Conservation (phyloP, 1,140 invertebrate species). For the Lepidurus apus region DNA sequence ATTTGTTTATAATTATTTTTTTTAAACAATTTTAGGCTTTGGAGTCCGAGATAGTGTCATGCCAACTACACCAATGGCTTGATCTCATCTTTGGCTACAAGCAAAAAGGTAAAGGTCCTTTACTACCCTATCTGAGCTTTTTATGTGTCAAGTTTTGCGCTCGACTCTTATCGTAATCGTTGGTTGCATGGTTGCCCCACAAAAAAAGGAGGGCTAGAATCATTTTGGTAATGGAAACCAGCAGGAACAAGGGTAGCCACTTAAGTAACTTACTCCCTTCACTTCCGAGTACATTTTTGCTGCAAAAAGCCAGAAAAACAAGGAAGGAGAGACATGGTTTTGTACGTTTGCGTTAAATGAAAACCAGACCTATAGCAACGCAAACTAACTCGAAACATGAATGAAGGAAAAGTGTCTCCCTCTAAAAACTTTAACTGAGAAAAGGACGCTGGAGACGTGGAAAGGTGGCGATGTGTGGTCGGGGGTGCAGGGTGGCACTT, state of each 20-base stretch:
- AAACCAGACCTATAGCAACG: background rate
- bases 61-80: conserved; percentile 99
- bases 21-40: conserved; percentile 67
- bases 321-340: background rate
- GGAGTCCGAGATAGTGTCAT: conserved; percentile 98
- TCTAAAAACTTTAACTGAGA: no score
- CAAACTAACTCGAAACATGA: background rate
- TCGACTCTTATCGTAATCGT: no score
- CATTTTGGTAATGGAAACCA: background rate
- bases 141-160: background rate
- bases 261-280: conserved; percentile 2
- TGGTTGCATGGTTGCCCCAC: background rate
- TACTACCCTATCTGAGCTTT: background rate
- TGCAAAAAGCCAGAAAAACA: background rate
- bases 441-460: background rate
- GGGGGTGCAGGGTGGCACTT: no score
- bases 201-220: background rate
- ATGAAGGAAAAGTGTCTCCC: background rate
- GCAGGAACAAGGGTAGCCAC: background rate
- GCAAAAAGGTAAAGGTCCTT: conserved; percentile 68
- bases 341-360: background rate
- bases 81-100: conserved; percentile 99
- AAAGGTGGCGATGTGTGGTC: background rate
- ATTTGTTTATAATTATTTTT: conserved; percentile 31
- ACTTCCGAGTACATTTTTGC: conserved; percentile 1